Evolutionary conservation across 2,888 invertebrate genomes (phyloP).

Genomic region (Tenodera sinensis): DNA sequence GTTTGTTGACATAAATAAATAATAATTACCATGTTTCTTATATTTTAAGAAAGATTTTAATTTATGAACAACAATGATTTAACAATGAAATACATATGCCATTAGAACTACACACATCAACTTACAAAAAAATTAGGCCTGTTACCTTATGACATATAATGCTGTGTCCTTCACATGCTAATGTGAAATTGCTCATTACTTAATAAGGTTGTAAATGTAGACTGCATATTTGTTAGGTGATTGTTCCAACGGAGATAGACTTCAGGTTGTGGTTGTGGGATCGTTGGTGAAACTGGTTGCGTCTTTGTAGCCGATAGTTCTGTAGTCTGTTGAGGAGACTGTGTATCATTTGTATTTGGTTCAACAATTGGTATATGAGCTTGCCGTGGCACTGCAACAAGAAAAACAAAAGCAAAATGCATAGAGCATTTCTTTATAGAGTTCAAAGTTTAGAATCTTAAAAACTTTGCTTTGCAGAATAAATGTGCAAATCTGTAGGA

Average conservation of each 20-base stretch:
- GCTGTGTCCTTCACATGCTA: constrained; percentile 83
- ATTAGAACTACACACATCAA: not conserved
- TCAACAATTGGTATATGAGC: not conserved
- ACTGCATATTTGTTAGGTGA: constrained; percentile 74
- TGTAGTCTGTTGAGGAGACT: not conserved
- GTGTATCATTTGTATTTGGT: not conserved
- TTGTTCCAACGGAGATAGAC: constrained; percentile 75
- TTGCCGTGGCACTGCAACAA: not conserved
- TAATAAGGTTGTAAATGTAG: constrained; percentile 70
- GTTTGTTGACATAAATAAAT: no score
- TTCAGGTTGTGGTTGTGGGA: constrained; percentile 12
- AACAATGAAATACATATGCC: no score
- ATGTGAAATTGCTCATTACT: constrained; percentile 77
- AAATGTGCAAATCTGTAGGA: no score
- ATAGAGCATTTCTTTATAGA: no score
- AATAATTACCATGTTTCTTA: no score
- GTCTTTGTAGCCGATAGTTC: not conserved
- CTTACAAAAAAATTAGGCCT: not conserved
- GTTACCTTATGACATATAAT: constrained; percentile 74
- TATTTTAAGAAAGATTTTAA: no score
- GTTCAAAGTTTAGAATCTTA: no score
- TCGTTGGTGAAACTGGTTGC: constrained; percentile 30
- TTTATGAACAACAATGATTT: no score
- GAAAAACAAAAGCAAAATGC: not conserved
- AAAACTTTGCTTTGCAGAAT: no score